A percentile compares a stretch with the other conserved stretches of the same genome.
Evolutionary conservation across 2,888 invertebrate genomes (phyloP).

Genomic region (Lasioglossum lativentre): DNA sequence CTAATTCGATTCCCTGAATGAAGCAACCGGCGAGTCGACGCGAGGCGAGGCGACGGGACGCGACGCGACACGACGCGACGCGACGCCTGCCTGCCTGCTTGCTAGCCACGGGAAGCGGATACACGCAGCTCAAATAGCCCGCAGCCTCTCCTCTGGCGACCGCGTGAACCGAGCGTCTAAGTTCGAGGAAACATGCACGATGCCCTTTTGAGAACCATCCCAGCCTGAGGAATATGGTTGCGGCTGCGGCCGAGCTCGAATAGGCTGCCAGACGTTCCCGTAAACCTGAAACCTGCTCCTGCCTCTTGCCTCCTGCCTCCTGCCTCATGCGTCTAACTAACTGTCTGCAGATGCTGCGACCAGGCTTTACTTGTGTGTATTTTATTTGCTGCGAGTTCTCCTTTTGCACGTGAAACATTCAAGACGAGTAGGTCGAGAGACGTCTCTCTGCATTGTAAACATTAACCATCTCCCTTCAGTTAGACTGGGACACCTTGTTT

Average conservation of each 20-base stretch:
- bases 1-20: slow-evolving; percentile 61
- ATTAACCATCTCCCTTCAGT: not conserved
- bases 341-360: slow-evolving; percentile 10
- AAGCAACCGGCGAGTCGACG: slow-evolving; percentile 23
- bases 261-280: not conserved
- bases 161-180: slow-evolving; percentile 26
- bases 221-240: not conserved
- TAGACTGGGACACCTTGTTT: not conserved
- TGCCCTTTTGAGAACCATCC: slow-evolving; percentile 17
- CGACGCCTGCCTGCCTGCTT: slow-evolving; percentile 23
- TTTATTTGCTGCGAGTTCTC: not conserved
- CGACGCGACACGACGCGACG: no score
- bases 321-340: not conserved
- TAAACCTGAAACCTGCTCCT: not conserved
- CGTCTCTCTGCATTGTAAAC: not conserved
- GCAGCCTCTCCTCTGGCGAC: slow-evolving; percentile 37
- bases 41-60: no score
- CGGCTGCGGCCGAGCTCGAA: slow-evolving; percentile 4
- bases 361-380: not conserved
- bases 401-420: not conserved
- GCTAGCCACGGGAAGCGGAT: slow-evolving; percentile 49
- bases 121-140: slow-evolving; percentile 58
- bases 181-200: slow-evolving; percentile 34
- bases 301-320: no score
- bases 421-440: not conserved